A percentile compares a stretch with the other conserved stretches of the same genome.
Conservation (phyloP, 2,113 vertebrate genomes). For the Syrmaticus mikado region DNA sequence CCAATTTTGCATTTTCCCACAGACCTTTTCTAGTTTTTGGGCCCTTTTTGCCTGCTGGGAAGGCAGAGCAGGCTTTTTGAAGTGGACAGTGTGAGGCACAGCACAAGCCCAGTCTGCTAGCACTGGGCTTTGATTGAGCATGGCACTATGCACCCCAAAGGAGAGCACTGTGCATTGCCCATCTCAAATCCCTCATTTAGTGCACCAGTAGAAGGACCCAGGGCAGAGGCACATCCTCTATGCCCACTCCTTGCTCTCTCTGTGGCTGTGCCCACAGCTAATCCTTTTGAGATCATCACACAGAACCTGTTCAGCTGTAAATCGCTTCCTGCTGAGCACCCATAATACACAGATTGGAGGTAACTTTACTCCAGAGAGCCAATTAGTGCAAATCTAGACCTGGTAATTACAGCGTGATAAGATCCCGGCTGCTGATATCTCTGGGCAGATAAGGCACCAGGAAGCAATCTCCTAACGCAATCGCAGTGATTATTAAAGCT, state of each 20-base stretch:
- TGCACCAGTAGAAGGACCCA: neutral
- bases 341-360: slow-evolving; percentile 33
- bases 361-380: slow-evolving; percentile 77
- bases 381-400: slow-evolving; percentile 76
- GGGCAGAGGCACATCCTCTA: neutral
- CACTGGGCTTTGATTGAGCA: rapidly evolving
- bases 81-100: rapidly evolving
- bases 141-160: neutral
- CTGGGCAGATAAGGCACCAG: slow-evolving; percentile 37
- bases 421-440: slow-evolving; percentile 51
- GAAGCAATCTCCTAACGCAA: neutral
- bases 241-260: neutral
- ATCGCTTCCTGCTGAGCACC: slow-evolving; percentile 58
- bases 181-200: neutral
- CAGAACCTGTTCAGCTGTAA: slow-evolving; percentile 16
- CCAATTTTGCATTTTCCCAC: neutral
- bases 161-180: neutral
- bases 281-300: neutral
- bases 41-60: rapidly evolving
- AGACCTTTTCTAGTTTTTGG: no score
- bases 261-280: neutral
- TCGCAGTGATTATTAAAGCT: neutral
- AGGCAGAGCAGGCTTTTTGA: neutral
- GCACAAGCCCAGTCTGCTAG: rapidly evolving
- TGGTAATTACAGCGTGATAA: slow-evolving; percentile 72